phyloP scores from a whole-genome alignment of 2,113 vertebrate genomes.

The Hippocampus mohnikei region DNA sequence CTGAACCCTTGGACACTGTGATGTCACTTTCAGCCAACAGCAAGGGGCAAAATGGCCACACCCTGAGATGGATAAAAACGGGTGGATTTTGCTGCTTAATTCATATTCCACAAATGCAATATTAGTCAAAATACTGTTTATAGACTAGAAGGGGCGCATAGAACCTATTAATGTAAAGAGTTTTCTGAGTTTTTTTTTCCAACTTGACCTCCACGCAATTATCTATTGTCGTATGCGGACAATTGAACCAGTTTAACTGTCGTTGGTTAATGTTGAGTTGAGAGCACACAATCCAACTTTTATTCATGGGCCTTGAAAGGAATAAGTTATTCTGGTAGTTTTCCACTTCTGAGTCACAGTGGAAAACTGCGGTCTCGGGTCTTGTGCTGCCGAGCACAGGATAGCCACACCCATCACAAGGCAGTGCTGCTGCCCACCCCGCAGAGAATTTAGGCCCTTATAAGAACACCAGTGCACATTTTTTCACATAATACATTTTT shows the following conservation, averaged over 20 bases:
- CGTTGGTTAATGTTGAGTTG: neutral
- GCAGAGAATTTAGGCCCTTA: conserved; percentile 15
- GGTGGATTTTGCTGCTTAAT: no score
- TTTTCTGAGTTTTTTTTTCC: no score
- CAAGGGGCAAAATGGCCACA: no score
- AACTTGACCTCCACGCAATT: no score
- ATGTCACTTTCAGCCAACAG: no score
- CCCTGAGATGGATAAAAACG: no score
- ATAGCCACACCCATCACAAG: conserved; percentile 37
- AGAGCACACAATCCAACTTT: neutral
- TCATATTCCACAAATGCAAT: no score
- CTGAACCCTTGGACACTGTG: no score
- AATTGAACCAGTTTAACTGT: neutral
- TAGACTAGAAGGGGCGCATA: no score
- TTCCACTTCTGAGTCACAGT: conserved; percentile 53
- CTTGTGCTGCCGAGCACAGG: conserved; percentile 19
- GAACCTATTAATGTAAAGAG: no score
- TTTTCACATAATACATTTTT: neutral
- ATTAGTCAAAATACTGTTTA: no score
- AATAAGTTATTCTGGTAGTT: conserved; percentile 17
- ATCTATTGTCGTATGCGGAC: neutral
- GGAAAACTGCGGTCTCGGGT: conserved; percentile 43
- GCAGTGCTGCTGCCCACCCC: conserved; percentile 21
- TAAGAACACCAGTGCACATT: conserved; percentile 22
- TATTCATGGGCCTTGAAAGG: conserved; percentile 6